Percentiles rank a stretch among this genome's conserved stretches.
Evolutionary conservation across 2,888 invertebrate genomes (phyloP).

Genomic region (Eupithecia vulgata): DNA sequence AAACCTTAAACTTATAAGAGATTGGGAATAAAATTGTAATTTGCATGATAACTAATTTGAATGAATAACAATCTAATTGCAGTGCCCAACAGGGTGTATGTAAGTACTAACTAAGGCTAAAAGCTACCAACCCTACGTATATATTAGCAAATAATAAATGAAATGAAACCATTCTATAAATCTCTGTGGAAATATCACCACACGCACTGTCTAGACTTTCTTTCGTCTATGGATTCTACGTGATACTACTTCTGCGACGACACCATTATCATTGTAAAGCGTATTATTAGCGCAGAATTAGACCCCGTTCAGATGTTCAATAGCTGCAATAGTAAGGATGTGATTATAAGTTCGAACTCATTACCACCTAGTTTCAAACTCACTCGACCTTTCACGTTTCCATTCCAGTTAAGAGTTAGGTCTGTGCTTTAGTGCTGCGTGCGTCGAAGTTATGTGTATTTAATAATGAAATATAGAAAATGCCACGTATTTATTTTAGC

Average conservation of each 20-base stretch:
- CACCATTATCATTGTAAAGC: neutral
- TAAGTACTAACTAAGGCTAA: no score
- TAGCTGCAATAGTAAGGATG: constrained; percentile 15
- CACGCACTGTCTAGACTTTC: neutral
- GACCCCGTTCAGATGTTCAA: constrained; percentile 1
- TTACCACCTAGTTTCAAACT: constrained; percentile 32
- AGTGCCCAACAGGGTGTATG: no score
- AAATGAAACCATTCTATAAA: neutral
- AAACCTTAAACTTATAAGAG: no score
- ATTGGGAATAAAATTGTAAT: no score
- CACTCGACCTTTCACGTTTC: constrained; percentile 22
- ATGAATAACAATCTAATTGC: no score
- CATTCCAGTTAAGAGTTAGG: constrained; percentile 10
- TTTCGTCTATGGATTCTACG: neutral
- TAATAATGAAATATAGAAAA: neutral
- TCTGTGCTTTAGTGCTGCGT: constrained; percentile 3
- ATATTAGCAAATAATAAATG: no score
- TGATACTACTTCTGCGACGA: neutral
- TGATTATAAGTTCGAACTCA: constrained; percentile 27
- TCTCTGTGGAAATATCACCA: neutral
- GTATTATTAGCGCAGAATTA: neutral
- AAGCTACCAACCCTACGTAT: no score
- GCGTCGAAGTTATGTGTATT: neutral
- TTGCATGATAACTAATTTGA: no score
- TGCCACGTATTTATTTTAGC: neutral